Percentiles rank a stretch among this genome's conserved stretches.
These are phyloP conservation scores for Tenthredo notha DNA, from an alignment of 2,888 invertebrate species.

Conservation along the genomic window DNA sequence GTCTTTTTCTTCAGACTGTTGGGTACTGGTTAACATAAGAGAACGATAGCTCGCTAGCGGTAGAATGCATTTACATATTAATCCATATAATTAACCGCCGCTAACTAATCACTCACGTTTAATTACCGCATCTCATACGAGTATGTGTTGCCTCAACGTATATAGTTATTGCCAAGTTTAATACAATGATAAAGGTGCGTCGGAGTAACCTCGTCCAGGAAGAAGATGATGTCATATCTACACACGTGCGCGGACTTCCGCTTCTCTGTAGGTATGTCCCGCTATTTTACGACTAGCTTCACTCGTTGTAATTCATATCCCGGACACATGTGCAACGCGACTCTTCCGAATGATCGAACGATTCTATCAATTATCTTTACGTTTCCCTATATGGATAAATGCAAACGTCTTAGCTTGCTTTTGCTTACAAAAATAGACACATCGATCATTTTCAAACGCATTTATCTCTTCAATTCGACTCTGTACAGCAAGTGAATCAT, in stretches of 20 bases:
- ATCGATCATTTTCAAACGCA: neutral
- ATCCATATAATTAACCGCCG: constrained; percentile 68
- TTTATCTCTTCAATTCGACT: neutral
- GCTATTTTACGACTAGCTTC: constrained; percentile 33
- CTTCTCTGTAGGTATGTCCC: constrained; percentile 1
- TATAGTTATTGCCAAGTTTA: constrained; percentile 20
- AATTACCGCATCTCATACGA: constrained; percentile 61
- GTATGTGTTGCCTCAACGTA: neutral
- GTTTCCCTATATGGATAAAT: neutral
- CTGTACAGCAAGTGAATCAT: neutral
- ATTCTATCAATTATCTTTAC: constrained; percentile 34
- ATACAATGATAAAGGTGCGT: constrained; percentile 31
- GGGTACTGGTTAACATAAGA: constrained; percentile 19
- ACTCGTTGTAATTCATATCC: constrained; percentile 20
- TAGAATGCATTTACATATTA: constrained; percentile 66
- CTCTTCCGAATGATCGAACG: neutral
- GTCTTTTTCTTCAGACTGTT: constrained; percentile 22
- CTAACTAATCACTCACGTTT: constrained; percentile 67
- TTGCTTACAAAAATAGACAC: neutral
- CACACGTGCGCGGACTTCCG: constrained; percentile 46
- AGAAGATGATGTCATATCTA: constrained; percentile 46
- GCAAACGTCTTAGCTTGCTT: neutral
- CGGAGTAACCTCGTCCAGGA: constrained; percentile 38
- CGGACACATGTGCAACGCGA: constrained; percentile 13
- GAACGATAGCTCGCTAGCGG: constrained; percentile 44